Conservation (phyloP, 2,113 vertebrate species). For the Spizaetus ornatus region DNA sequence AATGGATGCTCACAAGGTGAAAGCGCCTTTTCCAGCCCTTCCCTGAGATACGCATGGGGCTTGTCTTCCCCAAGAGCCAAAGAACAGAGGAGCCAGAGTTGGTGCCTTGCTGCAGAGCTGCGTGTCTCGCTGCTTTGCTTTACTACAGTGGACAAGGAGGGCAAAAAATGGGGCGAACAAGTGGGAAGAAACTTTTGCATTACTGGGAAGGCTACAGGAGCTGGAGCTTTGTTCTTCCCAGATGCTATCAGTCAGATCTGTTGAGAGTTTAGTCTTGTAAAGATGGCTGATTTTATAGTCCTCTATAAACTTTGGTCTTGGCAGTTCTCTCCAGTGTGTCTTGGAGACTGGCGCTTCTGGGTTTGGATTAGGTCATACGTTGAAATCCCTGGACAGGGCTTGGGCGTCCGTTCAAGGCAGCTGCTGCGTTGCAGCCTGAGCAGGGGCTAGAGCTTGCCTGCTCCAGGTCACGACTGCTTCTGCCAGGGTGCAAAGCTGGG, state of each 20-base stretch:
- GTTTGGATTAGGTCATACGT: background rate
- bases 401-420: background rate
- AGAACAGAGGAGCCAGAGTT: background rate
- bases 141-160: background rate
- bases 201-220: background rate
- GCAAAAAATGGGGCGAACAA: accelerated
- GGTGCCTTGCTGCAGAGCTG: background rate
- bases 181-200: accelerated
- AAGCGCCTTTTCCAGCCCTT: background rate
- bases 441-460: background rate
- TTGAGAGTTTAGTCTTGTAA: background rate
- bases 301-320: background rate
- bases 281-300: background rate
- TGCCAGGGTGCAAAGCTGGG: background rate
- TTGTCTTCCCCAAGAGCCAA: background rate
- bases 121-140: background rate
- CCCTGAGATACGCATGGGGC: accelerated
- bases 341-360: background rate
- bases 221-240: background rate
- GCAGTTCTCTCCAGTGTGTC: background rate
- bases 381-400: background rate
- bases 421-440: background rate
- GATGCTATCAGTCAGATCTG: background rate
- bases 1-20: slow-evolving; percentile 97
- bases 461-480: background rate